phyloP scores from a whole-genome alignment of 2,888 invertebrate species.

The Phaonia tiefii region DNA sequence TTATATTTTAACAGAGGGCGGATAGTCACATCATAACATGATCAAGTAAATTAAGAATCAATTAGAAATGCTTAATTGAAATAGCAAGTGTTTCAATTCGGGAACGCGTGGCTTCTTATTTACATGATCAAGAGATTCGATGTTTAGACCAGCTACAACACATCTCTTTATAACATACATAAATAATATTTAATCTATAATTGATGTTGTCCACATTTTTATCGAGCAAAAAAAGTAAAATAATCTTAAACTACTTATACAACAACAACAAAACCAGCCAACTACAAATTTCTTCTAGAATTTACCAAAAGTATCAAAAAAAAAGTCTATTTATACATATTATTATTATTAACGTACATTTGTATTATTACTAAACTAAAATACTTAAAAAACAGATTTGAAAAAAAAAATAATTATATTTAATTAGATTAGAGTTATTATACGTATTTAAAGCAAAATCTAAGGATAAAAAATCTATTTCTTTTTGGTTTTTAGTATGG shows the following conservation, averaged over 20 bases:
- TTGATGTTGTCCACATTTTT: constrained; percentile 45
- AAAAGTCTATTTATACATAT: constrained; percentile 29
- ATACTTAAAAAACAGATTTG: constrained; percentile 5
- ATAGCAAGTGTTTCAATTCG: too few relatives aligned
- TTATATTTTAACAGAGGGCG: too few relatives aligned
- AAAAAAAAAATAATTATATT: constrained; percentile 20
- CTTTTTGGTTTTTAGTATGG: constrained; percentile 40
- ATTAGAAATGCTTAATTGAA: too few relatives aligned
- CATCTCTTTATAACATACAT: neutral
- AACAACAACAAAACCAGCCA: constrained; percentile 15
- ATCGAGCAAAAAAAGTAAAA: constrained; percentile 10
- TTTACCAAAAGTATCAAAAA: constrained; percentile 33
- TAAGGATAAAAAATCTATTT: constrained; percentile 20
- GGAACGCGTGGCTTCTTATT: too few relatives aligned
- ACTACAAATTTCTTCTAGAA: constrained; percentile 36
- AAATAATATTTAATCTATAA: constrained; percentile 42
- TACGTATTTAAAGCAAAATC: constrained; percentile 46
- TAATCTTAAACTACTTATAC: neutral
- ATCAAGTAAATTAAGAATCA: too few relatives aligned
- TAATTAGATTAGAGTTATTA: constrained; percentile 42
- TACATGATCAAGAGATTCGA: too few relatives aligned
- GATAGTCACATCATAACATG: too few relatives aligned
- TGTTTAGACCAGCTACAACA: too few relatives aligned
- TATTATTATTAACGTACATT: constrained; percentile 41
- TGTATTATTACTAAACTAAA: constrained; percentile 19